Evolutionary conservation across 2,888 invertebrate species (phyloP), one percentile per base, ranked within the genome.

Genomic region (Callosobruchus maculatus): DNA sequence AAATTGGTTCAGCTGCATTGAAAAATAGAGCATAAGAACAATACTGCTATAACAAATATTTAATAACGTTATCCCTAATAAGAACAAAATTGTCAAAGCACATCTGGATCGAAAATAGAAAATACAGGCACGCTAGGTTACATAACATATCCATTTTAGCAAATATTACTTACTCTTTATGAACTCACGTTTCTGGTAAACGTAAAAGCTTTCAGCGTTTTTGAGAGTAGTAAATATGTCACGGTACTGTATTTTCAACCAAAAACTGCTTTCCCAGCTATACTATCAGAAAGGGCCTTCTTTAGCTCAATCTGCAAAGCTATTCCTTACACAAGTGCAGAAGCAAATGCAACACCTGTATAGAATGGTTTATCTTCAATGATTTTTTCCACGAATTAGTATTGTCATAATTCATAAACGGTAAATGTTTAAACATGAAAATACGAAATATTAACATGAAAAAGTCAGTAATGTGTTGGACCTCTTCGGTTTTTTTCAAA

Each of bases 51-150:
- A 49, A 18, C 9, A 18, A 49, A 49, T 49, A 49, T 49, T 49
- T 18, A 18, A 49, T 49, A 49, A 49, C 49, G 49, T 49, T 49
- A 49, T 18, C 13, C 49, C 49, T 49, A 49, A 49, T 18, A 49
- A n/a, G n/a, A 49, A 49, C 49, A 13, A 49, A 49, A 49, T 1
- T 49, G 18, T 49, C 49, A 49, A 49, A 49, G 49, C 49, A 49
- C 13, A 49, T 49, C 49, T 49, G 13, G 49, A 49, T 49, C 49
- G 9, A 70, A 70, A 70, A 70, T 31, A 66, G 78, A 79, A 76
- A 74, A 75, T 80, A 78, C 79, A 82, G 82, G 82, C 82, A 82
- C 82, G 80, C 82, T 82, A 82, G 82, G 82, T 82, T 81, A 75
- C 71, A 73, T 74, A 49, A 49, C 13, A 67, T 71, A 49, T 30